Percentiles rank a stretch among this genome's conserved stretches.
Evolutionary conservation across 2,888 invertebrate genomes (phyloP).

Genomic region (Andrena flavipes): DNA sequence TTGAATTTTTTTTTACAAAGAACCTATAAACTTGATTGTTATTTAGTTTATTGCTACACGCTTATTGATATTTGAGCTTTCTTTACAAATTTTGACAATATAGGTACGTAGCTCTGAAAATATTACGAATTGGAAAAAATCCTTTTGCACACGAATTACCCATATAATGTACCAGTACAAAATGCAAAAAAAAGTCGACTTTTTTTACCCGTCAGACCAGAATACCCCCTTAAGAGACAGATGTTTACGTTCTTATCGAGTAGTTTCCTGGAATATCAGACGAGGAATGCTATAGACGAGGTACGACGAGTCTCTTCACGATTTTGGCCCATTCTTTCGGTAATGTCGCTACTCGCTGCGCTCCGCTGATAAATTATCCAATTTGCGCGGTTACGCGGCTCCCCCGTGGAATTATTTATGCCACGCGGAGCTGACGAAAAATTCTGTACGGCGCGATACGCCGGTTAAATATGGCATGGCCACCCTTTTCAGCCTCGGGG

Average conservation of each 20-base stretch:
- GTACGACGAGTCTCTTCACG: not conserved
- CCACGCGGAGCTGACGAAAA: conserved; percentile 51
- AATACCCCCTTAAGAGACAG: not conserved
- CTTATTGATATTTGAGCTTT: too few species aligned
- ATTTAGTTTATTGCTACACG: too few species aligned
- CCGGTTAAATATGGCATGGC: conserved; percentile 43
- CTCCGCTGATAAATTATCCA: conserved; percentile 49
- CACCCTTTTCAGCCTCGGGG: conserved; percentile 26
- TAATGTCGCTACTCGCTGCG: not conserved
- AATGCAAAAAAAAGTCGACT: too few species aligned
- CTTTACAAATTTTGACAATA: too few species aligned
- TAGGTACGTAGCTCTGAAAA: too few species aligned
- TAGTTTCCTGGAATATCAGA: too few species aligned
- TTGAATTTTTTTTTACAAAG: too few species aligned
- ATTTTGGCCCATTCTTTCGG: conserved; percentile 15
- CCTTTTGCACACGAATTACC: too few species aligned
- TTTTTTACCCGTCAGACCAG: too few species aligned
- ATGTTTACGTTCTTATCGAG: not conserved
- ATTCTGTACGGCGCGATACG: conserved; percentile 45
- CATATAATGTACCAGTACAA: too few species aligned
- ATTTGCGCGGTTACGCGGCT: conserved; percentile 24
- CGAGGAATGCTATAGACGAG: not conserved
- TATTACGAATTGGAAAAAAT: too few species aligned
- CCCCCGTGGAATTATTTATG: conserved; percentile 44
- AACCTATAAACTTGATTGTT: too few species aligned